These are phyloP conservation scores for Scatophagus argus DNA, from an alignment of 2,113 vertebrate genomes.

Conservation along the genomic window DNA sequence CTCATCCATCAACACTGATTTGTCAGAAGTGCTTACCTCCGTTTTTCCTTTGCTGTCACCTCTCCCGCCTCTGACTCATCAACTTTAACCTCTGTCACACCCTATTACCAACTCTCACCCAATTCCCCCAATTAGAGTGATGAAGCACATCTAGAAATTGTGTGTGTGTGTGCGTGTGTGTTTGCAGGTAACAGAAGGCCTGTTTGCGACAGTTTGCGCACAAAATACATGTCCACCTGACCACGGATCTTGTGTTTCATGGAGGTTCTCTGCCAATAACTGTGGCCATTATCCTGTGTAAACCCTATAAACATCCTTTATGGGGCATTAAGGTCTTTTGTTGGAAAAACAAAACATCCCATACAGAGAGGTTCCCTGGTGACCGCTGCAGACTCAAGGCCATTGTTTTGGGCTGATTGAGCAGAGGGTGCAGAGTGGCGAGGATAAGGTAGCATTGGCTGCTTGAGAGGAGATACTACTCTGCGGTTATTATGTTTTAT, in stretches of 20 bases:
- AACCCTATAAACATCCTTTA: slow-evolving; percentile 72
- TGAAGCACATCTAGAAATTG: slow-evolving; percentile 37
- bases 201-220: slow-evolving; percentile 27
- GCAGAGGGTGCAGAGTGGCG: slow-evolving; percentile 37
- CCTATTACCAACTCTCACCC: slow-evolving; percentile 32
- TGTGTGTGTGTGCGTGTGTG: neutral
- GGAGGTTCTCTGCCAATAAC: slow-evolving; percentile 55
- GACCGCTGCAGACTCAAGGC: slow-evolving; percentile 50
- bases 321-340: slow-evolving; percentile 67
- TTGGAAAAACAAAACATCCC: slow-evolving; percentile 67
- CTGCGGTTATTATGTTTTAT: slow-evolving; percentile 57
- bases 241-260: slow-evolving; percentile 39
- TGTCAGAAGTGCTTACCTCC: slow-evolving; percentile 59
- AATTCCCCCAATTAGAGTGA: slow-evolving; percentile 51
- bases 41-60: slow-evolving; percentile 49
- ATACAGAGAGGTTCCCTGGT: slow-evolving; percentile 54
- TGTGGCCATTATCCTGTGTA: slow-evolving; percentile 69
- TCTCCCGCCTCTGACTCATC: slow-evolving; percentile 46
- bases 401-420: slow-evolving; percentile 72
- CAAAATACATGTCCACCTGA: slow-evolving; percentile 23
- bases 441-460: slow-evolving; percentile 49
- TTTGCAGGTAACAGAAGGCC: slow-evolving; percentile 3
- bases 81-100: slow-evolving; percentile 47
- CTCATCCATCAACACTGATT: slow-evolving; percentile 69
- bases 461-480: slow-evolving; percentile 52